phyloP scores from a whole-genome alignment of 2,113 vertebrate species.

The Psettodes erumei region DNA sequence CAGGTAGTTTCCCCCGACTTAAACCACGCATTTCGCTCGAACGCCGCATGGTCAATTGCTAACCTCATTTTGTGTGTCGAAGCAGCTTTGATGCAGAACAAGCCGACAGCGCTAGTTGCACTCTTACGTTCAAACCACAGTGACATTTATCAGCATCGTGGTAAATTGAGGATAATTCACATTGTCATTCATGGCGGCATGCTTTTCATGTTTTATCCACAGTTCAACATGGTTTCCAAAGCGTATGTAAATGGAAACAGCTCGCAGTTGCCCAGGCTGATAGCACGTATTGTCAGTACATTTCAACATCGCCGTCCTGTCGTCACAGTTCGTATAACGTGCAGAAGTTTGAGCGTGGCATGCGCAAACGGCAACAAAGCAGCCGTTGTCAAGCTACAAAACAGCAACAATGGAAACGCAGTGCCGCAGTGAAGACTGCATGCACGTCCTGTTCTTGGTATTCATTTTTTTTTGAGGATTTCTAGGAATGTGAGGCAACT shows the following conservation, averaged over 20 bases:
- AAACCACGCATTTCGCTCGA: conserved; percentile 70
- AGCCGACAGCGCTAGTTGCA: conserved; percentile 18
- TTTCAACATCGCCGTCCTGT: conserved; percentile 23
- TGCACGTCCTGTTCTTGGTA: conserved; percentile 81
- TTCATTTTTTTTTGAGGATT: conserved; percentile 77
- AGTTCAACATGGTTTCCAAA: not conserved
- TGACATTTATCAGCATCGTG: conserved; percentile 7
- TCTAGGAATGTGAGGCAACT: conserved; percentile 80
- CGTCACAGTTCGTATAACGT: conserved; percentile 28
- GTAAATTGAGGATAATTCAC: not conserved
- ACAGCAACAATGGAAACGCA: conserved; percentile 67
- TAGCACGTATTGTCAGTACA: not conserved
- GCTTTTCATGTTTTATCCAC: not conserved
- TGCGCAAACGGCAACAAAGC: conserved; percentile 61
- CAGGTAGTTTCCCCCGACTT: conserved; percentile 45
- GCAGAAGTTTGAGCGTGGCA: conserved; percentile 21
- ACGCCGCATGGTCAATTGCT: conserved; percentile 52
- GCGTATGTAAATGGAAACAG: not conserved
- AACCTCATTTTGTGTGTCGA: conserved; percentile 54
- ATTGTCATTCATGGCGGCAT: not conserved
- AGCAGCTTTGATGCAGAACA: conserved; percentile 11
- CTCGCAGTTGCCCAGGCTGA: not conserved
- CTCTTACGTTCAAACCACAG: not conserved
- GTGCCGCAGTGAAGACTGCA: conserved; percentile 63
- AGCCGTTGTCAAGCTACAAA: conserved; percentile 61